Evolutionary conservation across 2,888 invertebrate species (phyloP), one percentile per base, ranked within the genome.

Genomic region (Zeuzera pyrina): DNA sequence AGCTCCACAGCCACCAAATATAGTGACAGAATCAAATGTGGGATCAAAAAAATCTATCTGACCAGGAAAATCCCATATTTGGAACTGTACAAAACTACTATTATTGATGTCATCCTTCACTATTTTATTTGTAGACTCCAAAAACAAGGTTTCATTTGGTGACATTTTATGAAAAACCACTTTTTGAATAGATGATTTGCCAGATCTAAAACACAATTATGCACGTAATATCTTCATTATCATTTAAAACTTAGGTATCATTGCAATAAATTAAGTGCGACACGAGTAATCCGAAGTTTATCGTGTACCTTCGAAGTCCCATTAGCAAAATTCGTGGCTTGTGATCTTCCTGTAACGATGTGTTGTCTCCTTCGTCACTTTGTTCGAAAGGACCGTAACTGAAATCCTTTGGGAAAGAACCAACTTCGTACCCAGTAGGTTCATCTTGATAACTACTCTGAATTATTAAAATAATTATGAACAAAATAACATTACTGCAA

Each of bases 131-230:
- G 98, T 99, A 44, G 97, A 97, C 72, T 99, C 99, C 43, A 99
- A 84, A 67, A 99, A 99, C 33, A 99, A 84, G 0, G 99, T 99
- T 83, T 99, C 99, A 81, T 98, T 99, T 1, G 99, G 99, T 2
- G 98, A 97, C 96, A 99, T 99, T 85, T 99, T 99, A 72, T 99
- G 98, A 69, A 99, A 99, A n/a, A 99, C 99, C 3, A 99, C 99
- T 86, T 99, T 98, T 67, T 98, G 97, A 59, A 99, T 99, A 0
- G 98, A 99, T 31, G 98, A 98, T 74, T 99, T 99, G 29, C 99
- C 99, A 57, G 98, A 98, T 68, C 98, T 94, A 62, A 43, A 88
- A 87, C 36, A 34, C 36, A 29, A 33, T 12, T 14, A 12, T 26
- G 31, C 25, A 21, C 13, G 26, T 39, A 13, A 24, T 28, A 34